Conservation (phyloP, 2,797 vertebrate genomes). For the Coluber constrictor region DNA sequence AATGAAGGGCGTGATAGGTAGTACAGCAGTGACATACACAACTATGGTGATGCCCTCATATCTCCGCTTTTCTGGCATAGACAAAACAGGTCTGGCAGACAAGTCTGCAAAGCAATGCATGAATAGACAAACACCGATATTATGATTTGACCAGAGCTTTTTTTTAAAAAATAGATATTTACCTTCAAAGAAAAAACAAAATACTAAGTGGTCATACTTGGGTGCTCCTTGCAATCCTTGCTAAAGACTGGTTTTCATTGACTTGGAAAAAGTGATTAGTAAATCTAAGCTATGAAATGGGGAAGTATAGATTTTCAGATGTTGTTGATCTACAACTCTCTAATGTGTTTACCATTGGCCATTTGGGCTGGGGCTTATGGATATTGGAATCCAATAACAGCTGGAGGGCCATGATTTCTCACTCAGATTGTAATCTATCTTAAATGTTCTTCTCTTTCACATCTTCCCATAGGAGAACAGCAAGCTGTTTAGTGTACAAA, state of each 20-base stretch:
- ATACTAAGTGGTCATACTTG: background rate
- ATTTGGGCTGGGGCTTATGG: background rate
- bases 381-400: background rate
- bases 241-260: background rate
- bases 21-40: background rate
- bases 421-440: background rate
- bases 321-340: background rate
- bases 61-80: constrained; percentile 31
- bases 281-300: background rate
- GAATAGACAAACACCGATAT: constrained; percentile 19
- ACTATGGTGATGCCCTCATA: constrained; percentile 13
- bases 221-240: background rate
- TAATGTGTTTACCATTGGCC: background rate
- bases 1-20: background rate
- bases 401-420: background rate
- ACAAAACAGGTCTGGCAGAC: constrained; percentile 25
- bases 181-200: background rate
- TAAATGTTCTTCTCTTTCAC: background rate
- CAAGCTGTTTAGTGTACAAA: background rate
- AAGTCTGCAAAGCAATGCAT: background rate
- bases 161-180: background rate
- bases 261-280: background rate
- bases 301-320: background rate
- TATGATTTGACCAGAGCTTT: background rate
- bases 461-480: background rate